Conservation (phyloP, 2,888 invertebrate genomes). For the Pammene fasciana region DNA sequence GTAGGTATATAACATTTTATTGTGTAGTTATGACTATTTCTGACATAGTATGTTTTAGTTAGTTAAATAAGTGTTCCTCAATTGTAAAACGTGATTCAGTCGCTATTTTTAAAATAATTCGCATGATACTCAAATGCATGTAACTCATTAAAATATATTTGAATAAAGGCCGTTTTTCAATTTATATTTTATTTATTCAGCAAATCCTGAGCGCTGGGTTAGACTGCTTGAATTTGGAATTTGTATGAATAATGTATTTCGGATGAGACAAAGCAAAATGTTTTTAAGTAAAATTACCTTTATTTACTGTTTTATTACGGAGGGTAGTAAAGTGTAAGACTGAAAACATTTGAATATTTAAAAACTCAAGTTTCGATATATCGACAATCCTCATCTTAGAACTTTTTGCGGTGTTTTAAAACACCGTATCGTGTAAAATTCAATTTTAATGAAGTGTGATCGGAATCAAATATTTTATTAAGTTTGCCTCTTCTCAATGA, state of each 20-base stretch:
- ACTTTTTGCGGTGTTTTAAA: no score
- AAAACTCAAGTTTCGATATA: no score
- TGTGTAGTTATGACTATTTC: not conserved
- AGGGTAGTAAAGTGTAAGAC: not conserved
- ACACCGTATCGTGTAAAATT: no score
- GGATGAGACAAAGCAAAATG: constrained; percentile 34
- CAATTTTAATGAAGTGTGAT: no score
- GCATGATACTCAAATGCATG: constrained; percentile 22
- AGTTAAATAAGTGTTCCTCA: constrained; percentile 3
- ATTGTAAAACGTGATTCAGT: constrained; percentile 4
- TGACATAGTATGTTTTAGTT: not conserved
- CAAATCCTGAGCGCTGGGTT: constrained; percentile 20
- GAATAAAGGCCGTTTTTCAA: constrained; percentile 27
- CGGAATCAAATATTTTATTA: no score
- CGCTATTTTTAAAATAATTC: constrained; percentile 10
- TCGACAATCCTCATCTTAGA: no score
- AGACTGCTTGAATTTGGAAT: constrained; percentile 27
- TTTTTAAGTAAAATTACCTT: constrained; percentile 32
- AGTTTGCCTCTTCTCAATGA: no score
- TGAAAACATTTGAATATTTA: not conserved
- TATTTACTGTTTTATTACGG: constrained; percentile 4
- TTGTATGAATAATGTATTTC: constrained; percentile 37
- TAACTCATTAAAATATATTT: constrained; percentile 33
- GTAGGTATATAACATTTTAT: not conserved
- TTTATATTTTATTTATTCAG: constrained; percentile 23